Evolutionary conservation across 2,888 invertebrate genomes (phyloP), one percentile per base, ranked within the genome.

Genomic region (Barypeithes pellucidus): DNA sequence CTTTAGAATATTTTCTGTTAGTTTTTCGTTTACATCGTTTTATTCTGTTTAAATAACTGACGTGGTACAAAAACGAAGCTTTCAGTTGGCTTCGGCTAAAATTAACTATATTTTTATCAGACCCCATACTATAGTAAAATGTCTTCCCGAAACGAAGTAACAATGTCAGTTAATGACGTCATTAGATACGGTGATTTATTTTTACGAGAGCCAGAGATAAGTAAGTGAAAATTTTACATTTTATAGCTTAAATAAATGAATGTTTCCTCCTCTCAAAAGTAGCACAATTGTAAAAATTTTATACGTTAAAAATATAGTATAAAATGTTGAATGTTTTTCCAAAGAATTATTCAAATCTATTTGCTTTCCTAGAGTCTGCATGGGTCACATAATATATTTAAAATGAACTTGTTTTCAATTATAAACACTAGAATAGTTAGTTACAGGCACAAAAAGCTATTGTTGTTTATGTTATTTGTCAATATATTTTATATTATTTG

Each of bases 141-240:
- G n/a, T 39, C 39, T n/a, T 12, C n/a, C 39, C 4, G 12, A 39
- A 39, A 8, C 39, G 39, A 39, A 1, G n/a, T 39, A n/a, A 39
- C 12, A 39, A 39, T 50, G 50, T 50, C 14, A 52, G n/a, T 12
- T 52, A 52, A 52, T 29, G 52, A 52, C 11, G 5, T 52, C 52
- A n/a, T 52, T 22, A 8, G n/a, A n/a, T 22, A 20, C 22, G 22
- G 22, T n/a, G 22, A 22, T 52, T 14, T 43, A 43, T 5, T 43
- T 43, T 43, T 16, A 43, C 43, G 43, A 43, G 43, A 43, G 16
- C 3, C 43, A 43, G 16, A 43, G 43, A 43, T 43, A 43, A n/a
- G 14, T 43, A 16, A 16, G 43, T 43, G 16, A 43, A 43, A 16
- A 43, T 43, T 14, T 43, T 16, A 43, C 8, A 43, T 3, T 43